These are phyloP conservation scores for Heterotilapia buettikoferi DNA, from an alignment of 2,113 vertebrate genomes.

Conservation along the genomic window DNA sequence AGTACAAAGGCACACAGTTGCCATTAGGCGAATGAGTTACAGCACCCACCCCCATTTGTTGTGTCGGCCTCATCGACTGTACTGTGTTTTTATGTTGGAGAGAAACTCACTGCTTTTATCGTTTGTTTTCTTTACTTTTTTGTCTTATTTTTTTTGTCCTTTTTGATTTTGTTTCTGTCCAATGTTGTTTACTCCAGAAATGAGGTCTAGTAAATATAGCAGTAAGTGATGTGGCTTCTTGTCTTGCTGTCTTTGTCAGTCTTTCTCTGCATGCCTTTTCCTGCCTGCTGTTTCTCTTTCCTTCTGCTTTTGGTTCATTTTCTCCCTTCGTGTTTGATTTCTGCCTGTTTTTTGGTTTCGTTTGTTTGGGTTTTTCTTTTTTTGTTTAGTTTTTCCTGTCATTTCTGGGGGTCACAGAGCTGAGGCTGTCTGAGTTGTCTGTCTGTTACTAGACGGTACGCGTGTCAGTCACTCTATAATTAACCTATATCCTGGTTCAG, in stretches of 20 bases:
- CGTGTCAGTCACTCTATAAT: slow-evolving; percentile 46
- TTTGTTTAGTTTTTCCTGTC: slow-evolving; percentile 3
- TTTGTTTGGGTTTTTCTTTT: background rate
- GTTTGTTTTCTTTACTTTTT: slow-evolving; percentile 35
- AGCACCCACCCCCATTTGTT: slow-evolving; percentile 47
- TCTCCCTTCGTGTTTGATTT: slow-evolving; percentile 44
- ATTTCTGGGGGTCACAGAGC: slow-evolving; percentile 67
- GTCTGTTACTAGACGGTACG: slow-evolving; percentile 71
- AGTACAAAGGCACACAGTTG: slow-evolving; percentile 31
- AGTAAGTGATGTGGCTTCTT: slow-evolving; percentile 73
- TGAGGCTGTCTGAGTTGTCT: slow-evolving; percentile 74
- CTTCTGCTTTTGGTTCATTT: slow-evolving; percentile 41
- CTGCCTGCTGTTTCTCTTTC: slow-evolving; percentile 54
- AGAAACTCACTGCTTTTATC: slow-evolving; percentile 62
- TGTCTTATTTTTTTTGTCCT: background rate
- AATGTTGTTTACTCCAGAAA: slow-evolving; percentile 66
- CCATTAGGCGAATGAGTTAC: slow-evolving; percentile 52
- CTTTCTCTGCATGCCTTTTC: slow-evolving; percentile 56
- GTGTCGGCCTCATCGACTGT: slow-evolving; percentile 55
- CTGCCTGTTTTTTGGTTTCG: background rate
- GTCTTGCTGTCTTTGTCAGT: slow-evolving; percentile 54
- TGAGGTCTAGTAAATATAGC: slow-evolving; percentile 71
- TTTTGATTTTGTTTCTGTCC: slow-evolving; percentile 48
- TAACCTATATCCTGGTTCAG: slow-evolving; percentile 37
- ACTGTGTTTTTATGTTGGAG: slow-evolving; percentile 64